These are phyloP conservation scores for Heliopora coerulea DNA, from an alignment of 92 coral and sea anemone species.

Conservation along the genomic window DNA sequence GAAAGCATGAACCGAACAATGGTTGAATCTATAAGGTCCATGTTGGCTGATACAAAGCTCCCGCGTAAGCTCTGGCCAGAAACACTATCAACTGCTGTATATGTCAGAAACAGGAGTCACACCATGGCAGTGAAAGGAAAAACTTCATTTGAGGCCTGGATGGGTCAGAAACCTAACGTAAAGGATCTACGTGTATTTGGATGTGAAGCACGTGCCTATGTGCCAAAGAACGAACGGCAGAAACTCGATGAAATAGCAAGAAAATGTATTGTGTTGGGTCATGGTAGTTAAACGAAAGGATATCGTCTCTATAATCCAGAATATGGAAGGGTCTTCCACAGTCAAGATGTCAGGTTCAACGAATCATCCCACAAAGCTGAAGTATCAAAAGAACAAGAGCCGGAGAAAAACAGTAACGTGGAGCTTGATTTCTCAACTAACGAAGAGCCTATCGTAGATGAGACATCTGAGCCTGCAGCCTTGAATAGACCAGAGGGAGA, in stretches of 20 bases:
- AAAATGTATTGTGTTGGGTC: constrained; percentile 29
- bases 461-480: constrained; percentile 32
- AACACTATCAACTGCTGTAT: constrained; percentile 59
- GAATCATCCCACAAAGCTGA: constrained; percentile 18
- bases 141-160: constrained; percentile 62
- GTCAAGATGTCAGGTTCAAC: constrained; percentile 46
- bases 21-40: constrained; percentile 49
- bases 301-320: constrained; percentile 41
- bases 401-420: constrained; percentile 13
- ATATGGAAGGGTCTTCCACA: constrained; percentile 29
- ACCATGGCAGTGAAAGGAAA: constrained; percentile 43
- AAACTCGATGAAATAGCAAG: constrained; percentile 52
- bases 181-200: constrained; percentile 51
- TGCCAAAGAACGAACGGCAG: constrained; percentile 52
- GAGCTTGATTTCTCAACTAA: constrained; percentile 25
- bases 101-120: constrained; percentile 59
- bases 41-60: constrained; percentile 55
- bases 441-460: constrained; percentile 20
- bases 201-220: constrained; percentile 49
- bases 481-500: constrained; percentile 20
- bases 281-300: constrained; percentile 31
- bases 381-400: constrained; percentile 7
- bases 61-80: constrained; percentile 63
- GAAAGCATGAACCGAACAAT: constrained; percentile 64
- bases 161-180: constrained; percentile 53